phyloP scores from a whole-genome alignment of 2,113 vertebrate genomes.

The Caranx melampygus region DNA sequence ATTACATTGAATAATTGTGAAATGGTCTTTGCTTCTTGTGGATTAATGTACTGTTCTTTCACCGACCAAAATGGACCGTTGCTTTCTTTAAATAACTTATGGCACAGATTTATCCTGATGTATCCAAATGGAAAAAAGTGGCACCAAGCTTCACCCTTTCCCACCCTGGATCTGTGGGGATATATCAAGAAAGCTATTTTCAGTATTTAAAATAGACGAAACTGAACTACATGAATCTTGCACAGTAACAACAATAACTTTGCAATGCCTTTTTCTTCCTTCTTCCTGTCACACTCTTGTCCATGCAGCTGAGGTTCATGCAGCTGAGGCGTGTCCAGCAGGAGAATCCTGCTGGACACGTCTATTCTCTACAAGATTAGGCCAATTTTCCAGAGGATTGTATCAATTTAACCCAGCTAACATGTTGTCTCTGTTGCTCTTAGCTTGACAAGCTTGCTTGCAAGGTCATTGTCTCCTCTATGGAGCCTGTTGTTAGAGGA shows the following conservation, averaged over 20 bases:
- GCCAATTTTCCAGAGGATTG: conserved; percentile 47
- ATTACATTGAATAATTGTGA: background rate
- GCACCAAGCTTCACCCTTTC: background rate
- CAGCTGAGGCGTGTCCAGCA: background rate
- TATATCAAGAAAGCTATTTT: background rate
- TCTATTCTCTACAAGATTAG: conserved; percentile 54
- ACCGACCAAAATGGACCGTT: background rate
- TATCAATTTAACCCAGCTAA: conserved; percentile 60
- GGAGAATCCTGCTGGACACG: conserved; percentile 30
- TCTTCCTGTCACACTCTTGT: background rate
- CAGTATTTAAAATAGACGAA: conserved; percentile 1
- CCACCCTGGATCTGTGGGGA: background rate
- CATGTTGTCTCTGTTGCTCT: conserved; percentile 23
- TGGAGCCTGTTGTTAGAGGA: conserved; percentile 31
- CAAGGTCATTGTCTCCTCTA: conserved; percentile 41
- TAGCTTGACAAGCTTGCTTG: conserved; percentile 38
- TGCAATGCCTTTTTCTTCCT: background rate
- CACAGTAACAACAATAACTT: background rate
- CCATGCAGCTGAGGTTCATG: background rate
- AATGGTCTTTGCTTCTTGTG: background rate
- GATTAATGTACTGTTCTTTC: background rate
- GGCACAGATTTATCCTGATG: background rate
- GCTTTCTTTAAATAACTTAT: background rate
- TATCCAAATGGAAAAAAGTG: background rate
- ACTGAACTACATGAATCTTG: background rate